phyloP scores from a whole-genome alignment of 1,140 invertebrate species.

The Heliothis subflexa region DNA sequence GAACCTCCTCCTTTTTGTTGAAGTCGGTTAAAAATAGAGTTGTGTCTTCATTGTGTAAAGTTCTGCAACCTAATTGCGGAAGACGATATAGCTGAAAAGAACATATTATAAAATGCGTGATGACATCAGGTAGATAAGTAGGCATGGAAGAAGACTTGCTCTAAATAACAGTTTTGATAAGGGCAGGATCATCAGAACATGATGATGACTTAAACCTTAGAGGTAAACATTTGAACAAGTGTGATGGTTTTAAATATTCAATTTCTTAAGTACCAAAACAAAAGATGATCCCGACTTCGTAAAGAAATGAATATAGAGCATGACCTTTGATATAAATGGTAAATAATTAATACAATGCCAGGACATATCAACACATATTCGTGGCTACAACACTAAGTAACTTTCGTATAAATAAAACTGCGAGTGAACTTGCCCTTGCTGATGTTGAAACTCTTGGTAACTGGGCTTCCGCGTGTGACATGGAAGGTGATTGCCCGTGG shows the following conservation, averaged over 20 bases:
- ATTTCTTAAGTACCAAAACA: background rate
- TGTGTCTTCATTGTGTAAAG: too few species aligned
- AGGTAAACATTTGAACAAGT: background rate
- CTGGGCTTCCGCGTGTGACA: conserved; percentile 67
- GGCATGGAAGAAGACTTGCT: too few species aligned
- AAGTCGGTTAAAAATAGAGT: too few species aligned
- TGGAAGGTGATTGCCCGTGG: conserved; percentile 76
- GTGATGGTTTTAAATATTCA: background rate
- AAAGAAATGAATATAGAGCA: conserved; percentile 26
- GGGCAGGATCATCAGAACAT: background rate
- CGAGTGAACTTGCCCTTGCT: conserved; percentile 51
- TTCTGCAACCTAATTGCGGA: too few species aligned
- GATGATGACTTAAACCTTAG: background rate
- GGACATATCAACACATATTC: conserved; percentile 6
- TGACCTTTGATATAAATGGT: conserved; percentile 33
- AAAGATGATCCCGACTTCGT: background rate
- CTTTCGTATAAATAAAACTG: conserved; percentile 39
- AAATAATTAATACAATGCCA: conserved; percentile 23
- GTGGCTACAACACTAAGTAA: background rate
- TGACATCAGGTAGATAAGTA: too few species aligned
- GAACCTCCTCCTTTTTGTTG: too few species aligned
- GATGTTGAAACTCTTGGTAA: conserved; percentile 40
- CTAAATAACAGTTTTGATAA: too few species aligned
- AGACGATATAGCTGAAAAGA: too few species aligned
- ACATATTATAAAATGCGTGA: too few species aligned